Conservation (phyloP, 2,797 vertebrate genomes). For the Melopsittacus undulatus region DNA sequence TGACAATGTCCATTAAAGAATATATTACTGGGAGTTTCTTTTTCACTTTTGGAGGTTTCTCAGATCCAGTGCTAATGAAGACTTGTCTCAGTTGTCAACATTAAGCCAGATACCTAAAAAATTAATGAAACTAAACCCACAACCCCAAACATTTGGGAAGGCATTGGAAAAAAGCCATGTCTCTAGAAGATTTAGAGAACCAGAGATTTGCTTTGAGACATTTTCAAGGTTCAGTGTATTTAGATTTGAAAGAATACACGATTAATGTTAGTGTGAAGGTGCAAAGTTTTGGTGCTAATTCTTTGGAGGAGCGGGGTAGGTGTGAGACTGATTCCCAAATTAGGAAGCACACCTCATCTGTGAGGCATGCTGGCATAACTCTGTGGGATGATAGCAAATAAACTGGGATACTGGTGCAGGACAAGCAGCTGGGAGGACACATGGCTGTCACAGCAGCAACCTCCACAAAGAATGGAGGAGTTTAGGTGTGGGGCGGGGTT, state of each 20-base stretch:
- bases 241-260: background rate
- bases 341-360: background rate
- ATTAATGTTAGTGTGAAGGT: background rate
- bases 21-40: background rate
- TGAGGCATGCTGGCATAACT: background rate
- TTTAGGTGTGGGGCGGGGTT: fast-evolving
- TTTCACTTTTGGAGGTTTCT: background rate
- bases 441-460: fast-evolving
- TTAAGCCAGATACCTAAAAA: background rate
- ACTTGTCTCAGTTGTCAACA: background rate
- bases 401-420: background rate
- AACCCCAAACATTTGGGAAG: fast-evolving
- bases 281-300: background rate
- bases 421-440: background rate
- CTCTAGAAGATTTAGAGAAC: background rate
- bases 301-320: background rate
- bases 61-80: background rate
- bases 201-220: background rate
- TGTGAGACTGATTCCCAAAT: background rate
- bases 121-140: background rate
- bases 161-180: background rate
- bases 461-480: background rate
- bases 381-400: background rate
- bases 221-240: background rate
- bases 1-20: background rate